A percentile compares a stretch with the other conserved stretches of the same genome.
Evolutionary conservation across 2,888 invertebrate genomes (phyloP).

Genomic region (Thymelicus acteon): DNA sequence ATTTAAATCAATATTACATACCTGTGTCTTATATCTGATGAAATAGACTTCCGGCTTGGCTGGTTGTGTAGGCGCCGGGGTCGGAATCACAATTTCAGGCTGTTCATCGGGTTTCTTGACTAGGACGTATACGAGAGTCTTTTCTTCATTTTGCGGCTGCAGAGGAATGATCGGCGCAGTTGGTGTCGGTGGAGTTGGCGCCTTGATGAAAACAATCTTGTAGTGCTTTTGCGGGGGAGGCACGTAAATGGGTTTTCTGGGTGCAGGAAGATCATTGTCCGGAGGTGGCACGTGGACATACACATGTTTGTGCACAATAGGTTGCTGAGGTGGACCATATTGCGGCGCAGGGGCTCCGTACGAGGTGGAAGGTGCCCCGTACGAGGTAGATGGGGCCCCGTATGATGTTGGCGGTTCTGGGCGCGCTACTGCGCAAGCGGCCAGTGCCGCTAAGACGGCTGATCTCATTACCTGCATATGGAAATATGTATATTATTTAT

Average conservation of each 20-base stretch:
- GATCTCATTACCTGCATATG: constrained; percentile 78
- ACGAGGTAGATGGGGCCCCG: constrained; percentile 83
- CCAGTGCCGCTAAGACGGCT: constrained; percentile 72
- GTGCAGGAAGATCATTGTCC: constrained; percentile 90
- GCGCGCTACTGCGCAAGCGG: constrained; percentile 74
- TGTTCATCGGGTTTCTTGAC: constrained; percentile 95
- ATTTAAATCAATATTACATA: constrained; percentile 56
- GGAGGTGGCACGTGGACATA: constrained; percentile 96
- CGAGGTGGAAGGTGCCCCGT: constrained; percentile 57
- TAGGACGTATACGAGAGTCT: constrained; percentile 94
- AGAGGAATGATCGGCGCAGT: constrained; percentile 86
- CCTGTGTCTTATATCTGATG: constrained; percentile 95
- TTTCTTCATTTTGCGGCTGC: constrained; percentile 94
- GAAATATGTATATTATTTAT: constrained; percentile 34
- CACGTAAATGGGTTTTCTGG: constrained; percentile 82
- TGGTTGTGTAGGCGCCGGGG: constrained; percentile 93
- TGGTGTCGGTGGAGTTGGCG: constrained; percentile 86
- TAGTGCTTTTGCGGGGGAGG: constrained; percentile 91
- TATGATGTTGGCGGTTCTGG: constrained; percentile 85
- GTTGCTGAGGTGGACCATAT: constrained; percentile 89
- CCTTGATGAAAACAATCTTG: constrained; percentile 94
- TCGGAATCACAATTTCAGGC: constrained; percentile 91
- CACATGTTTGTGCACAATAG: constrained; percentile 94
- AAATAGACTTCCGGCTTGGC: constrained; percentile 96
- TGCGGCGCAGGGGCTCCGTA: constrained; percentile 85